Evolutionary conservation across 2,113 vertebrate species (phyloP).

Genomic region (Tychaedon coryphoeus): DNA sequence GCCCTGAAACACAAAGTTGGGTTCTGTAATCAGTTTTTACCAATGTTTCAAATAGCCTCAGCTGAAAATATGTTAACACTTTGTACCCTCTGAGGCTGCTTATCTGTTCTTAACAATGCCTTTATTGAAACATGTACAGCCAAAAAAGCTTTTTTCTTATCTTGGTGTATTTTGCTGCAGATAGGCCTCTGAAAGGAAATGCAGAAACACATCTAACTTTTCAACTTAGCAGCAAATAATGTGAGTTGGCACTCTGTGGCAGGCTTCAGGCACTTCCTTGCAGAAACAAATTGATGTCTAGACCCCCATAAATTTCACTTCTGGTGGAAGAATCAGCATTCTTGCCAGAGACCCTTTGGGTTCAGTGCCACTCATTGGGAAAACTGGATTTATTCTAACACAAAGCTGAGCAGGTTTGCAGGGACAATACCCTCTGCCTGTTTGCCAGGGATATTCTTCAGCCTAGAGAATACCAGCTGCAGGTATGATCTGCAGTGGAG

Average conservation of each 20-base stretch:
- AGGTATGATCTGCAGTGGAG: neutral
- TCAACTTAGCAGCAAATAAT: neutral
- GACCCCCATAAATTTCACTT: neutral
- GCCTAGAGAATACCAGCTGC: neutral
- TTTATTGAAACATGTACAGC: conserved; percentile 15
- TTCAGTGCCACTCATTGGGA: neutral
- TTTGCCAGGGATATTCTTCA: neutral
- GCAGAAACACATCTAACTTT: neutral
- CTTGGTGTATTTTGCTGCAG: conserved; percentile 8
- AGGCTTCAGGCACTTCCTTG: neutral
- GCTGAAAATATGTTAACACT: conserved; percentile 38
- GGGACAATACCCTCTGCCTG: neutral
- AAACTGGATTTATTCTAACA: neutral
- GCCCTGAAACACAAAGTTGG: neutral
- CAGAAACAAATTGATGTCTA: conserved; percentile 1
- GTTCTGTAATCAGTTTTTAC: conserved; percentile 24
- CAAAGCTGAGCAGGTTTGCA: neutral
- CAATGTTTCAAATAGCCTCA: conserved; percentile 31
- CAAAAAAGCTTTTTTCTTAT: conserved; percentile 36
- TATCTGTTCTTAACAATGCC: conserved; percentile 37
- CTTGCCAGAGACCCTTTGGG: neutral
- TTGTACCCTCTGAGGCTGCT: conserved; percentile 5
- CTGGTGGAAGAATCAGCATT: neutral
- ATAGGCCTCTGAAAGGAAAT: neutral
- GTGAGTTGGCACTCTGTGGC: neutral